These are phyloP conservation scores for Euglossa dilemma DNA, from an alignment of 1,140 invertebrate genomes.

Conservation along the genomic window DNA sequence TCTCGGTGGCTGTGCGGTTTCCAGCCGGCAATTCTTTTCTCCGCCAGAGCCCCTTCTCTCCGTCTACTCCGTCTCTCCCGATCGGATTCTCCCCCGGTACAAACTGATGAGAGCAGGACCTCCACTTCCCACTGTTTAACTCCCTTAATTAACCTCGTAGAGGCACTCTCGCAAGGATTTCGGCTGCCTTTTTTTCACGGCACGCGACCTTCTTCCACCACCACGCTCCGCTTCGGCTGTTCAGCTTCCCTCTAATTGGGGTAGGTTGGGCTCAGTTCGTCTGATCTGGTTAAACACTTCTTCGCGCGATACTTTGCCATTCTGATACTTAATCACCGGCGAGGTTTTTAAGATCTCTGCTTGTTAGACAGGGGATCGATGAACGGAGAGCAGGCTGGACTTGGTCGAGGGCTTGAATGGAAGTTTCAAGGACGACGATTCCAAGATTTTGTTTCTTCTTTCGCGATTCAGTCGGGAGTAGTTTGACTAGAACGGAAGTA, in stretches of 20 bases:
- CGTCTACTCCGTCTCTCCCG: slow-evolving; percentile 19
- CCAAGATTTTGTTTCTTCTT: too few species aligned
- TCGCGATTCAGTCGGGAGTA: too few species aligned
- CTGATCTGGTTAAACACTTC: background rate
- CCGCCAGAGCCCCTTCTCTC: background rate
- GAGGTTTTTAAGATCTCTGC: background rate
- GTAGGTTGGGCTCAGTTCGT: background rate
- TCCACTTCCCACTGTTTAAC: slow-evolving; percentile 64
- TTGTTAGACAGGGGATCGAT: background rate
- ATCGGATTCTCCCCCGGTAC: slow-evolving; percentile 40
- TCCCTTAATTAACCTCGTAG: slow-evolving; percentile 59
- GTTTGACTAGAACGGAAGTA: too few species aligned
- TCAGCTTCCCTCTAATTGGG: background rate
- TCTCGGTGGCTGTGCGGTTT: background rate
- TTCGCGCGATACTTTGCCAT: background rate
- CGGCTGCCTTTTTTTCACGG: slow-evolving; percentile 36
- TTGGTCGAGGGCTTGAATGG: background rate
- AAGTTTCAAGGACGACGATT: too few species aligned
- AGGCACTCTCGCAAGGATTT: slow-evolving; percentile 43
- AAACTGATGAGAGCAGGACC: slow-evolving; percentile 45
- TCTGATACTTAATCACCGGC: background rate
- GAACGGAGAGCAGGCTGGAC: background rate
- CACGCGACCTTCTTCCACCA: slow-evolving; percentile 50
- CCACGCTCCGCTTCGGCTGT: background rate
- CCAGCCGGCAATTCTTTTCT: slow-evolving; percentile 41